Evolutionary conservation across 2,113 vertebrate species (phyloP).

Genomic region (Carassius carassius): DNA sequence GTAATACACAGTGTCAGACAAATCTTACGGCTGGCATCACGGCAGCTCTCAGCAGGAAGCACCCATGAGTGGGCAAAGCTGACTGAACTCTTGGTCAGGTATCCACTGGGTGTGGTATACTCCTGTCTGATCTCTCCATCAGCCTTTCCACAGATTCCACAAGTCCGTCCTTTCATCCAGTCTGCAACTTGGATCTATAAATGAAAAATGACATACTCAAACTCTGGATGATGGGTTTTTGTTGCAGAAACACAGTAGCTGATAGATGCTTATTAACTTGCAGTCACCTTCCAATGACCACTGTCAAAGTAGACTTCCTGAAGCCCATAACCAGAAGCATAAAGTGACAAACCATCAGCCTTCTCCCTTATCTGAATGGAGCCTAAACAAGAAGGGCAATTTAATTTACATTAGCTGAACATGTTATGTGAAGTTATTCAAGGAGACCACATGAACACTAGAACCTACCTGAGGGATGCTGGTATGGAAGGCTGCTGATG

Average conservation of each 20-base stretch:
- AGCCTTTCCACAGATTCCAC: slow-evolving; percentile 80
- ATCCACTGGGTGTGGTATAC: slow-evolving; percentile 72
- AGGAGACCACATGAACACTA: not conserved
- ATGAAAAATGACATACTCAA: not conserved
- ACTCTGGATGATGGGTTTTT: not conserved
- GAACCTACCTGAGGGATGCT: slow-evolving; percentile 61
- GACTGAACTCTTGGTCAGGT: slow-evolving; percentile 65
- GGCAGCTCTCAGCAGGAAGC: slow-evolving; percentile 72
- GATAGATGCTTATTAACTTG: not conserved
- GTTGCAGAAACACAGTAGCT: not conserved
- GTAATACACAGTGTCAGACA: not conserved
- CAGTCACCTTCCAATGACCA: slow-evolving; percentile 57
- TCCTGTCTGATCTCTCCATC: slow-evolving; percentile 77
- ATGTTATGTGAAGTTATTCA: not conserved
- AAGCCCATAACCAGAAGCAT: slow-evolving; percentile 65
- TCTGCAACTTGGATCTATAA: slow-evolving; percentile 49
- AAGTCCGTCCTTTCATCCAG: slow-evolving; percentile 82
- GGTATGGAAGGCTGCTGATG: slow-evolving; percentile 59
- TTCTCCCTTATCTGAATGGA: slow-evolving; percentile 58
- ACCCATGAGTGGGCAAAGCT: slow-evolving; percentile 82
- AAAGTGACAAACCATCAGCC: slow-evolving; percentile 59
- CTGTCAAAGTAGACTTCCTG: slow-evolving; percentile 64
- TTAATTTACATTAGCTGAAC: not conserved
- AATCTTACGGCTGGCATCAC: slow-evolving; percentile 60
- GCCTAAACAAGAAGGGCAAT: slow-evolving; percentile 45